Evolutionary conservation across 2,888 invertebrate genomes (phyloP), one percentile per base, ranked within the genome.

Genomic region (Xylocampa areola): DNA sequence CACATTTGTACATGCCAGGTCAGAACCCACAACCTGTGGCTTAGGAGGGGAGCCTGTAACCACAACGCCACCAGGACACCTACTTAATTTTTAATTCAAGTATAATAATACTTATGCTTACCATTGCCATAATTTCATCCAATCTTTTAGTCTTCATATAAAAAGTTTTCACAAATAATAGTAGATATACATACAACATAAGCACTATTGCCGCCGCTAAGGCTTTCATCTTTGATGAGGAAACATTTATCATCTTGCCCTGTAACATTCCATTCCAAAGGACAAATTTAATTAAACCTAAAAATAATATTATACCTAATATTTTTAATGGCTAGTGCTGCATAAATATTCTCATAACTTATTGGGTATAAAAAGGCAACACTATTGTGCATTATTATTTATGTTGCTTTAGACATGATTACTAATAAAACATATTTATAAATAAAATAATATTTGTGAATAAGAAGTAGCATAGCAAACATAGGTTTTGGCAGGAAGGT

Each of bases 81-180:
- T n/a, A n/a, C n/a, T n/a, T n/a, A n/a, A n/a, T n/a, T n/a, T n/a
- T n/a, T n/a, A 41, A 5, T 25, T 13, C 4, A 40, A 32, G 2
- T 29, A 0, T 13, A 36, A n/a, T n/a, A n/a, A n/a, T n/a, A n/a
- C n/a, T n/a, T n/a, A 29, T 33, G 25, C 64, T 73, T 23, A 85
- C 86, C 82, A 79, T 68, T 2, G 68, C 66, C 58, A 68, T 61
- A 0, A 86, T 76, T 23, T 57, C 35, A 4, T 81, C 82, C 2
- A 86, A 74, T 35, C 77, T 78, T 51, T 83, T 78, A 11, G 49
- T 73, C 55, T 76, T 81, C 36, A 80, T 5, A 48, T 82, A 83
- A 6, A 76, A 62, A 0, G 67, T 75, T 58, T 80, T 85, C 13
- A 80, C 45, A 17, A 72, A 69, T 17, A 84, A 4, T 11, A 73